These are phyloP conservation scores for Idris sp. DNA, from an alignment of 1,140 invertebrate genomes.

Conservation along the genomic window DNA sequence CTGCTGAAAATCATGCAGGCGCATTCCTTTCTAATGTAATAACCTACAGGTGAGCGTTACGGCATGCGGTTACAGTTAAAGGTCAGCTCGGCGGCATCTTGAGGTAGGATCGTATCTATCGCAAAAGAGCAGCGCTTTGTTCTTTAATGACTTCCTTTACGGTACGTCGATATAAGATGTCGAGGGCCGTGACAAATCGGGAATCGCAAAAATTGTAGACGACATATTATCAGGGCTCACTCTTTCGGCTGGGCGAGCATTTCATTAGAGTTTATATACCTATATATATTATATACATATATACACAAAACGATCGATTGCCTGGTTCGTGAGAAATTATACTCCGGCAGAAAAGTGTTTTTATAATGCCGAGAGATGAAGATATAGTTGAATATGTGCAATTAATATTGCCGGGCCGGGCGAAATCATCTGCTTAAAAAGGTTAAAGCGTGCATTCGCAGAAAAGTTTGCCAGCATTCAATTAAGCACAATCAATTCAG, in stretches of 20 bases:
- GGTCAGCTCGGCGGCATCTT: slow-evolving; percentile 72
- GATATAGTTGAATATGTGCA: too few species aligned
- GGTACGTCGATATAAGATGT: slow-evolving; percentile 52
- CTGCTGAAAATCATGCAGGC: slow-evolving; percentile 65
- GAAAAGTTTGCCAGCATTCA: too few species aligned
- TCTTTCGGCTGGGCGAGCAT: slow-evolving; percentile 6
- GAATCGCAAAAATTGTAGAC: slow-evolving; percentile 34
- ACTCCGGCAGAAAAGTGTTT: slow-evolving; percentile 14
- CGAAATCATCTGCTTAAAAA: too few species aligned
- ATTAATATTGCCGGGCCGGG: too few species aligned
- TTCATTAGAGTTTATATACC: slow-evolving; percentile 24
- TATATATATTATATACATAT: too few species aligned
- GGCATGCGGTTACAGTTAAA: slow-evolving; percentile 76
- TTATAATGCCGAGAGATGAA: too few species aligned
- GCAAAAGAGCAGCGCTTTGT: slow-evolving; percentile 71
- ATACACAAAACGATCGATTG: too few species aligned
- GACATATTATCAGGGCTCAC: too few species aligned
- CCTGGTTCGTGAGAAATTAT: slow-evolving; percentile 54
- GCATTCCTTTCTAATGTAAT: slow-evolving; percentile 69
- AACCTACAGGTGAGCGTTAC: slow-evolving; percentile 73
- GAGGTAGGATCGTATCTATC: slow-evolving; percentile 63
- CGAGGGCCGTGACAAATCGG: slow-evolving; percentile 45
- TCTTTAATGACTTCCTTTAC: slow-evolving; percentile 72
- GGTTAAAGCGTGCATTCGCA: too few species aligned
- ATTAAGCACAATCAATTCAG: too few species aligned